phyloP scores from a whole-genome alignment of 2,888 invertebrate genomes.

The Pocota personata region DNA sequence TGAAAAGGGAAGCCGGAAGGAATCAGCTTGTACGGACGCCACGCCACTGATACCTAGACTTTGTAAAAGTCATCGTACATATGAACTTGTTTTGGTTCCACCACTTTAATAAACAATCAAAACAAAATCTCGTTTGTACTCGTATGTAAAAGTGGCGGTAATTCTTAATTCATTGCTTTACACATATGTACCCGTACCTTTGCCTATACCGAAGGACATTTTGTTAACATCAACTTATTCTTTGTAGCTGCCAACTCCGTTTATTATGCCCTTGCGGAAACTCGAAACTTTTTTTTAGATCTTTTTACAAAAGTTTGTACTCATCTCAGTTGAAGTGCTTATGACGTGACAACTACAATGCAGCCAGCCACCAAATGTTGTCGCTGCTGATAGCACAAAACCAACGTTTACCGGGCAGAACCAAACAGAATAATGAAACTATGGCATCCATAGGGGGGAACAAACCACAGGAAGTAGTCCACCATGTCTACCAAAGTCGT shows the following conservation, averaged over 20 bases:
- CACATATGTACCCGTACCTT: not conserved
- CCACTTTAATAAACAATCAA: not conserved
- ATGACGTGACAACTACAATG: constrained; percentile 71
- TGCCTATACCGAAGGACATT: not conserved
- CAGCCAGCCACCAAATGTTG: constrained; percentile 66
- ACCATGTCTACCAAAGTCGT: constrained; percentile 72
- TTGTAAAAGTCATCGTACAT: too few relatives aligned
- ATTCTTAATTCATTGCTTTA: constrained; percentile 37
- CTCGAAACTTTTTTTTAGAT: constrained; percentile 43
- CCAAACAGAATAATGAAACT: constrained; percentile 65
- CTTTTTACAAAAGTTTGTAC: constrained; percentile 50
- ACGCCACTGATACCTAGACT: too few relatives aligned
- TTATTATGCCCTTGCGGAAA: constrained; percentile 49
- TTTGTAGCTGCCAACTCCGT: constrained; percentile 40
- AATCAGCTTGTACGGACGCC: too few relatives aligned
- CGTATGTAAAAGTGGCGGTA: not conserved
- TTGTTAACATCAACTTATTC: constrained; percentile 27
- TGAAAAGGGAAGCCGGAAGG: too few relatives aligned
- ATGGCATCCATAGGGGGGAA: constrained; percentile 50
- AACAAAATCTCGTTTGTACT: constrained; percentile 14
- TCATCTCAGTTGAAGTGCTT: constrained; percentile 67
- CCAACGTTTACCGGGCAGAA: constrained; percentile 66
- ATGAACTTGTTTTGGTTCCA: too few relatives aligned
- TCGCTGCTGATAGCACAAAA: constrained; percentile 54
- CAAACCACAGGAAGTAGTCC: constrained; percentile 72